Percentiles rank a stretch among this genome's conserved stretches.
Conservation (phyloP, 2,888 invertebrate species). For the Seira sanloemensis region DNA sequence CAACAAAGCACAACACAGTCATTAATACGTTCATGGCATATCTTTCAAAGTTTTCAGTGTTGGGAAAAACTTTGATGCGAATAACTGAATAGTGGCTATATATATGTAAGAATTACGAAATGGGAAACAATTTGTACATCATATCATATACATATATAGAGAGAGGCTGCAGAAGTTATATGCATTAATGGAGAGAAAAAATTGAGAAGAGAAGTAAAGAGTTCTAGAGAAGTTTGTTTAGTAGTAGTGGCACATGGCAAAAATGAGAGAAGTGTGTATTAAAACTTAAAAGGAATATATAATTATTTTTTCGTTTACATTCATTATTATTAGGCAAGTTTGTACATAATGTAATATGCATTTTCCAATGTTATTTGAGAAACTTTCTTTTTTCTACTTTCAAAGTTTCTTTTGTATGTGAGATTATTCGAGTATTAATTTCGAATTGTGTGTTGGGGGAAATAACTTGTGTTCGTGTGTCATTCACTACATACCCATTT, state of each 20-base stretch:
- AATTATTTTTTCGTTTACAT: constrained; percentile 29
- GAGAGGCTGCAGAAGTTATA: background rate
- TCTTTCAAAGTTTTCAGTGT: too few relatives aligned
- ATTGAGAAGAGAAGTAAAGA: background rate
- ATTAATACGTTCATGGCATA: too few relatives aligned
- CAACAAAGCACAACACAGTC: too few relatives aligned
- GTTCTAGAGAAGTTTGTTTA: constrained; percentile 9
- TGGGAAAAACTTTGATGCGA: too few relatives aligned
- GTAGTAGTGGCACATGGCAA: constrained; percentile 28
- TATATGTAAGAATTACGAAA: too few relatives aligned
- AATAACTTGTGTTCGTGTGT: background rate
- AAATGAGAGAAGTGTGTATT: constrained; percentile 19
- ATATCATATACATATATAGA: too few relatives aligned
- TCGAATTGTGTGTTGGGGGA: constrained; percentile 7
- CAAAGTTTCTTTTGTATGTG: background rate
- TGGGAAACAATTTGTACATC: background rate
- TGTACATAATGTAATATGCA: constrained; percentile 32
- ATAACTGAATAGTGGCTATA: too few relatives aligned
- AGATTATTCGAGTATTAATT: background rate
- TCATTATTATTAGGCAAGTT: constrained; percentile 23
- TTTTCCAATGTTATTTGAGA: background rate
- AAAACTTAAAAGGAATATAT: constrained; percentile 7
- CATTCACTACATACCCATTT: constrained; percentile 83
- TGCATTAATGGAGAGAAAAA: background rate
- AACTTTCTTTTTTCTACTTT: constrained; percentile 9